Evolutionary conservation across 2,888 invertebrate genomes (phyloP).

Genomic region (Drosophila pseudotalamancana): DNA sequence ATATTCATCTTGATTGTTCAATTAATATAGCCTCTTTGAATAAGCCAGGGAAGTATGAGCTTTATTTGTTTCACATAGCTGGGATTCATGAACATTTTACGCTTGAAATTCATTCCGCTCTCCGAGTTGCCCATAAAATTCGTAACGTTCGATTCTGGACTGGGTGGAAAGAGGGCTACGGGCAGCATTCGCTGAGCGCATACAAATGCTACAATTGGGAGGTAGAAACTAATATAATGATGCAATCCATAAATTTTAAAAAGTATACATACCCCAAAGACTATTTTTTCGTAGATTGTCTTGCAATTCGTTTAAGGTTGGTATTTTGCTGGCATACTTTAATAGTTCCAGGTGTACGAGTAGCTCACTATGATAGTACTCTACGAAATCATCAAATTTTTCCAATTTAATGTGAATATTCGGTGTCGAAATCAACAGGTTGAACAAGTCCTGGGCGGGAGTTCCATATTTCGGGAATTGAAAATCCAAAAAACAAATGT

Average conservation of each 20-base stretch:
- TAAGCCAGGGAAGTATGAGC: slow-evolving; percentile 78
- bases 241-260: slow-evolving; percentile 13
- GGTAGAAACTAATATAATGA: not conserved
- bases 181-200: slow-evolving; percentile 68
- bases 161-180: slow-evolving; percentile 69
- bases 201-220: slow-evolving; percentile 55
- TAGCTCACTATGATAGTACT: slow-evolving; percentile 77
- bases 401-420: slow-evolving; percentile 71
- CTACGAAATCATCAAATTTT: slow-evolving; percentile 80
- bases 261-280: slow-evolving; percentile 65
- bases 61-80: slow-evolving; percentile 75
- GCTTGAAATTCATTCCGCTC: slow-evolving; percentile 65
- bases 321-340: slow-evolving; percentile 68
- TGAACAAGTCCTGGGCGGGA: slow-evolving; percentile 80
- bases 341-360: slow-evolving; percentile 68
- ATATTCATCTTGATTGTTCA: slow-evolving; percentile 5
- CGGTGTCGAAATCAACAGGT: slow-evolving; percentile 78
- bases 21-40: slow-evolving; percentile 63
- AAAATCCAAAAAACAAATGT: slow-evolving; percentile 81
- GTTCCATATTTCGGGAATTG: slow-evolving; percentile 79
- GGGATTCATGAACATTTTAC: slow-evolving; percentile 66
- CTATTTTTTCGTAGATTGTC: slow-evolving; percentile 69
- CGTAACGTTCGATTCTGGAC: slow-evolving; percentile 65
- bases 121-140: slow-evolving; percentile 68
- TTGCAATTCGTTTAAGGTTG: slow-evolving; percentile 76